phyloP scores from a whole-genome alignment of 2,797 vertebrate genomes.

The Gila robusta region DNA sequence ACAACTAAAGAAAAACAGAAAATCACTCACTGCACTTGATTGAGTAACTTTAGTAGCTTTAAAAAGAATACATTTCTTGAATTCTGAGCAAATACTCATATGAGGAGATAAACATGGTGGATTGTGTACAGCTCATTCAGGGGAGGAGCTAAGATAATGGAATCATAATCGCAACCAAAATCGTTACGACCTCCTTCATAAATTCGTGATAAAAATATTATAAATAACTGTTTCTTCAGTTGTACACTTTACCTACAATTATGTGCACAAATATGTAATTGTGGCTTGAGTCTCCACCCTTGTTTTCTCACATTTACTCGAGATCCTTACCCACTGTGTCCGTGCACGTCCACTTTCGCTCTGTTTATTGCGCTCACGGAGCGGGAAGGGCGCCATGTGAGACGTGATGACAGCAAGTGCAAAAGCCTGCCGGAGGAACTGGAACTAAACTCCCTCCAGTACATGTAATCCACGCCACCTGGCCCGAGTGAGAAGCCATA shows the following conservation, averaged over 20 bases:
- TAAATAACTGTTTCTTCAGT: neutral
- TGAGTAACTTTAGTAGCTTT: too few species aligned
- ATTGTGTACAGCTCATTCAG: too few species aligned
- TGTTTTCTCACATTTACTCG: neutral
- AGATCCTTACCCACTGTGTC: slow-evolving; percentile 9
- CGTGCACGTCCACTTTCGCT: slow-evolving; percentile 6
- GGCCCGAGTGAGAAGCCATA: slow-evolving; percentile 50
- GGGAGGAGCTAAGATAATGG: neutral
- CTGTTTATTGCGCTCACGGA: slow-evolving; percentile 7
- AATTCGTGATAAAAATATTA: neutral
- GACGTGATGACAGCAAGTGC: slow-evolving; percentile 49
- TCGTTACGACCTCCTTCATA: neutral
- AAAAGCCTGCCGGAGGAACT: slow-evolving; percentile 42
- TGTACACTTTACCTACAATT: neutral
- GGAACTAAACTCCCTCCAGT: slow-evolving; percentile 48
- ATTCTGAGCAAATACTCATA: too few species aligned
- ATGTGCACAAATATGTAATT: neutral
- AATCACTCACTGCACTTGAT: too few species aligned
- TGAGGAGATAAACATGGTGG: too few species aligned
- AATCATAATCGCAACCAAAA: neutral
- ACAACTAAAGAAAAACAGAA: too few species aligned
- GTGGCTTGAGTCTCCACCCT: neutral
- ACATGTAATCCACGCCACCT: slow-evolving; percentile 64
- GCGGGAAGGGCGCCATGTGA: slow-evolving; percentile 12
- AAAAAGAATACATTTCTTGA: too few species aligned